These are phyloP conservation scores for Ganaspis sp. DNA, from an alignment of 1,140 invertebrate genomes.

Conservation along the genomic window DNA sequence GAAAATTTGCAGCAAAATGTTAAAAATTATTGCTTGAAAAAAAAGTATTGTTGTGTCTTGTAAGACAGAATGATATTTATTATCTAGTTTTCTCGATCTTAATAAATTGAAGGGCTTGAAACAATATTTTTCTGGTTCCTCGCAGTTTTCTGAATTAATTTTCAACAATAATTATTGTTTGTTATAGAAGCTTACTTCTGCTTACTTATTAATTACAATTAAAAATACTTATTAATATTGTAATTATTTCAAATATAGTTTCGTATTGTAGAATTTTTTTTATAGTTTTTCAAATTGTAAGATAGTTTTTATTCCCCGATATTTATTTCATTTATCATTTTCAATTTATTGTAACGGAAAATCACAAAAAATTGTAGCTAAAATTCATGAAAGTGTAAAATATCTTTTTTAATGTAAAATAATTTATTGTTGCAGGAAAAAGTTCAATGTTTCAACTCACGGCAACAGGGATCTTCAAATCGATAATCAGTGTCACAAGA, in stretches of 20 bases:
- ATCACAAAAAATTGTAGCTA: neutral
- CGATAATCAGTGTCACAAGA: conserved; percentile 49
- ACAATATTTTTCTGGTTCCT: conserved; percentile 31
- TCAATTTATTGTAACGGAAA: too few species aligned
- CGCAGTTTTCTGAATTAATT: conserved; percentile 24
- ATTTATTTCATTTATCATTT: too few species aligned
- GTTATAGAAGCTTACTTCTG: too few species aligned
- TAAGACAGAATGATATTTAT: conserved; percentile 44
- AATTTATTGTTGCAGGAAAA: conserved; percentile 38
- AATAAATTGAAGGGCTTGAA: conserved; percentile 43
- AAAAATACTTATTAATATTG: too few species aligned
- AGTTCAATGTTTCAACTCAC: conserved; percentile 40
- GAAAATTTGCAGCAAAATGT: conserved; percentile 40
- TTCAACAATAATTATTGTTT: neutral
- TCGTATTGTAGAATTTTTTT: too few species aligned
- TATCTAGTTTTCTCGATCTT: conserved; percentile 42
- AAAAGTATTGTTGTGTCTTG: conserved; percentile 48
- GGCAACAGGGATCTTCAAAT: conserved; percentile 56
- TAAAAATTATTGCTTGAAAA: conserved; percentile 38
- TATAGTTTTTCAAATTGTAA: too few species aligned
- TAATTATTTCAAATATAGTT: too few species aligned
- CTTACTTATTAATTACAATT: too few species aligned
- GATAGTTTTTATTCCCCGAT: too few species aligned
- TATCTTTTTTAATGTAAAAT: neutral
- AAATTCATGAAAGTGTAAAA: neutral